phyloP scores from a whole-genome alignment of 2,888 invertebrate species.

The Drosophila paramelanica region DNA sequence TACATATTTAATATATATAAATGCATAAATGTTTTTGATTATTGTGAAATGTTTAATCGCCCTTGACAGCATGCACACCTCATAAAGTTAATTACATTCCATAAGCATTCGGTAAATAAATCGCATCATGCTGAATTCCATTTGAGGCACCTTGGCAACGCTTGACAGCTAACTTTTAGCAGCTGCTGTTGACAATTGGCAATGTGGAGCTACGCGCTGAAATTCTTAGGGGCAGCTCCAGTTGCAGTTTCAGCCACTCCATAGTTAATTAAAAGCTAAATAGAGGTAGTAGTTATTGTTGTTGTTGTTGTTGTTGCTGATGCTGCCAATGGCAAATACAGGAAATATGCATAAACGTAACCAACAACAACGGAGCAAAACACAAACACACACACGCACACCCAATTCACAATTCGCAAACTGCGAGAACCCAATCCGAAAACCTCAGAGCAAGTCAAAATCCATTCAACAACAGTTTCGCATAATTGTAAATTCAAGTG shows the following conservation, averaged over 20 bases:
- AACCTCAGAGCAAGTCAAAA: constrained; percentile 63
- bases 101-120: constrained; percentile 44
- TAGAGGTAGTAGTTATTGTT: constrained; percentile 53
- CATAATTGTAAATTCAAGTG: constrained; percentile 84
- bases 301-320: constrained; percentile 37
- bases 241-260: constrained; percentile 38
- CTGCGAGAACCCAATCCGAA: constrained; percentile 19
- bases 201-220: constrained; percentile 22
- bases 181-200: constrained; percentile 65
- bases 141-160: constrained; percentile 48
- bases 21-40: not conserved
- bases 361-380: constrained; percentile 17
- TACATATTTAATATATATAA: no score
- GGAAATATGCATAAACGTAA: constrained; percentile 68
- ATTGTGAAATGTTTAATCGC: constrained; percentile 24
- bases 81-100: constrained; percentile 71
- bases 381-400: constrained; percentile 14
- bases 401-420: constrained; percentile 19
- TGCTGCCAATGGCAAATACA: constrained; percentile 60
- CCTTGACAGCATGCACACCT: constrained; percentile 50
- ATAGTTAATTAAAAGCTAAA: constrained; percentile 75
- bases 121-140: constrained; percentile 41
- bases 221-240: constrained; percentile 5
- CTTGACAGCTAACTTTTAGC: constrained; percentile 35
- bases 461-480: constrained; percentile 82